Conservation (phyloP, 1,140 invertebrate genomes). For the Plutomurus gul region DNA sequence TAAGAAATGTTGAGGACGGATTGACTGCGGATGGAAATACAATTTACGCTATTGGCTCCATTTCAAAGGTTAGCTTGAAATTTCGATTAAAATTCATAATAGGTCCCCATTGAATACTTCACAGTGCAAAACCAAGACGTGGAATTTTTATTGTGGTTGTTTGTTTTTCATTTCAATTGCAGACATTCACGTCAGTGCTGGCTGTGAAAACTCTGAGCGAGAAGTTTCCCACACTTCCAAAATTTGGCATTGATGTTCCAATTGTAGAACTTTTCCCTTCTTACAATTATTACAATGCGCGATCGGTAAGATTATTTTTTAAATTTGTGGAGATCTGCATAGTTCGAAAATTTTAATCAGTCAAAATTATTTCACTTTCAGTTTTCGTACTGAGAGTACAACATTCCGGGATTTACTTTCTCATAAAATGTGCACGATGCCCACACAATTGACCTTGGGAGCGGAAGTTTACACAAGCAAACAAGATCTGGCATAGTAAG, state of each 20-base stretch:
- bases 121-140: too few species aligned
- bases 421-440: neutral
- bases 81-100: too few species aligned
- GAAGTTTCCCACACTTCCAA: constrained; percentile 30
- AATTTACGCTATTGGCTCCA: too few species aligned
- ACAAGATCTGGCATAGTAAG: constrained; percentile 17
- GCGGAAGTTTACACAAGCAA: neutral
- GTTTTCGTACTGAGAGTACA: constrained; percentile 27
- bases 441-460: neutral
- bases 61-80: too few species aligned
- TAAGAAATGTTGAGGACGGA: too few species aligned
- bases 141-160: too few species aligned
- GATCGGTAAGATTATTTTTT: constrained; percentile 10
- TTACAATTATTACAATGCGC: constrained; percentile 26
- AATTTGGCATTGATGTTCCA: constrained; percentile 25
- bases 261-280: neutral
- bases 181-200: constrained; percentile 39
- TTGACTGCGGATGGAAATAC: too few species aligned
- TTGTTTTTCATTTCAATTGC: too few species aligned
- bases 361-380: neutral
- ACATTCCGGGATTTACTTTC: constrained; percentile 41
- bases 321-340: too few species aligned
- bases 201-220: constrained; percentile 6
- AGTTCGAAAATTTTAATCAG: too few species aligned
- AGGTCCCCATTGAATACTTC: too few species aligned